phyloP scores from a whole-genome alignment of 1,140 invertebrate species.

The Drosophila nigrodunni region DNA sequence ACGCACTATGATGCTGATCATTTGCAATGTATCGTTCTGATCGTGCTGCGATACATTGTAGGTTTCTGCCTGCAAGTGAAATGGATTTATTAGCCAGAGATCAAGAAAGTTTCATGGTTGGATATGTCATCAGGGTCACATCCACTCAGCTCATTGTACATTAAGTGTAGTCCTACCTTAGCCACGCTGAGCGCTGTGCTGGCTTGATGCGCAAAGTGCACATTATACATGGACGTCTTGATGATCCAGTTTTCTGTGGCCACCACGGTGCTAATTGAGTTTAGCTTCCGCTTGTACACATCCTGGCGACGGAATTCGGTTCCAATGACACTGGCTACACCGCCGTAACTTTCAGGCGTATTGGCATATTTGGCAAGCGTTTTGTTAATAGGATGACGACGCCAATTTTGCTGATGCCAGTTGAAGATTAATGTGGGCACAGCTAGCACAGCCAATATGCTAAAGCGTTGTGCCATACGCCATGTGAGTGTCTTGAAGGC shows the following conservation, averaged over 20 bases:
- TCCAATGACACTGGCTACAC: slow-evolving; percentile 90
- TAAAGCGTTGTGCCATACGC: slow-evolving; percentile 84
- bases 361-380: slow-evolving; percentile 88
- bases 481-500: slow-evolving; percentile 84
- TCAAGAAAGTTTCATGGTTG: background rate
- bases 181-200: slow-evolving; percentile 91
- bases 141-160: background rate
- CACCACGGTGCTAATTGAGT: slow-evolving; percentile 89
- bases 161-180: slow-evolving; percentile 84
- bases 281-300: slow-evolving; percentile 87
- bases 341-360: slow-evolving; percentile 87
- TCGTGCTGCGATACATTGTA: slow-evolving; percentile 88
- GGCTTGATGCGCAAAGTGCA: slow-evolving; percentile 91
- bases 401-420: slow-evolving; percentile 90
- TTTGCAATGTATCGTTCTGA: slow-evolving; percentile 89
- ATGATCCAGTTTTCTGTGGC: slow-evolving; percentile 96
- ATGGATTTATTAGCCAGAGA: background rate
- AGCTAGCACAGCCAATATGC: slow-evolving; percentile 78
- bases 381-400: slow-evolving; percentile 90
- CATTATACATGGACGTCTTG: slow-evolving; percentile 91
- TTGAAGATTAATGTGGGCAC: slow-evolving; percentile 85
- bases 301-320: slow-evolving; percentile 88
- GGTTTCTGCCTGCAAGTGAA: slow-evolving; percentile 87
- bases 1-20: slow-evolving; percentile 92
- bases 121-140: too few species aligned